A percentile compares a stretch with the other conserved stretches of the same genome.
These are phyloP conservation scores for Mamestra brassicae DNA, from an alignment of 2,888 invertebrate species.

Conservation along the genomic window DNA sequence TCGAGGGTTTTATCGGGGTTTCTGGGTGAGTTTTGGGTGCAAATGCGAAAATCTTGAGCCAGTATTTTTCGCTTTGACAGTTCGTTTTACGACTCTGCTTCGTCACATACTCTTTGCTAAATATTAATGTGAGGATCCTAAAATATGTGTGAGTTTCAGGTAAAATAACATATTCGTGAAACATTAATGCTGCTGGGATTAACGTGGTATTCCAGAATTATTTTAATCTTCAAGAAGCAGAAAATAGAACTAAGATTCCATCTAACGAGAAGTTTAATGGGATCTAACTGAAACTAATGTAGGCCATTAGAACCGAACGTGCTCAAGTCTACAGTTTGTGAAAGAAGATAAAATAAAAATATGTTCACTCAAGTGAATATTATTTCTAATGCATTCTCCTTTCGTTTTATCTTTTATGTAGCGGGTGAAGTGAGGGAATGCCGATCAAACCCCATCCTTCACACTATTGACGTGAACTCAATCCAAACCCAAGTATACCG, in stretches of 20 bases:
- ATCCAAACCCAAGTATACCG: neutral
- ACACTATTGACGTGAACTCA: neutral
- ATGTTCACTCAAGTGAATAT: slow-evolving; percentile 43
- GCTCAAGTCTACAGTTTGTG: slow-evolving; percentile 40
- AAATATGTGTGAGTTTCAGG: neutral
- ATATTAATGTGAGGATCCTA: slow-evolving; percentile 11
- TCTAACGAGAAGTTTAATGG: slow-evolving; percentile 50
- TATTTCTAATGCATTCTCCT: slow-evolving; percentile 32
- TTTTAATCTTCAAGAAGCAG: slow-evolving; percentile 36
- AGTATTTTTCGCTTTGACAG: slow-evolving; percentile 34
- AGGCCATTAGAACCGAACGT: slow-evolving; percentile 56
- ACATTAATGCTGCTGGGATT: slow-evolving; percentile 6
- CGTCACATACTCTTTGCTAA: slow-evolving; percentile 18
- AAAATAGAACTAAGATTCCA: slow-evolving; percentile 29
- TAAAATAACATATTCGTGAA: neutral
- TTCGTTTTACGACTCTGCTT: slow-evolving; percentile 32
- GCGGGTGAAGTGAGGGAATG: neutral
- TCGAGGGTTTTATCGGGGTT: slow-evolving; percentile 38
- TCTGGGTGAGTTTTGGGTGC: neutral
- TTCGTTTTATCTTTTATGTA: slow-evolving; percentile 25
- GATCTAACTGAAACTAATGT: slow-evolving; percentile 59
- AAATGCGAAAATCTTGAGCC: slow-evolving; percentile 23
- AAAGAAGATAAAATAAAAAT: slow-evolving; percentile 51
- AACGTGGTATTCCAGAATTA: slow-evolving; percentile 5
- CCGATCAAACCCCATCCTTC: slow-evolving; percentile 9